Conservation (phyloP, 2,113 vertebrate species). For the Erythrocercus mccallii region DNA sequence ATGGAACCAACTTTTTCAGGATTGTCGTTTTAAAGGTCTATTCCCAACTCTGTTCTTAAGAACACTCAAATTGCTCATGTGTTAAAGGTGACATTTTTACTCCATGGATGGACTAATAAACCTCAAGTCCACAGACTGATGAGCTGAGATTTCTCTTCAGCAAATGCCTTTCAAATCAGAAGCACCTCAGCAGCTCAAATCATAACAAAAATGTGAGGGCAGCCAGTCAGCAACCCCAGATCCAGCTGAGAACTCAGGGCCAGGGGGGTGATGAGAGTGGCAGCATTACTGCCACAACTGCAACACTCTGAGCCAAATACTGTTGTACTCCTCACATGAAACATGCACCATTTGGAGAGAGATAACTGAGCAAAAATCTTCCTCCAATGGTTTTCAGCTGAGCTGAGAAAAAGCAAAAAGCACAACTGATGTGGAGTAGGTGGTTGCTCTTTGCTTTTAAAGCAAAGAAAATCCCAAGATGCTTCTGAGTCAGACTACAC, state of each 20-base stretch:
- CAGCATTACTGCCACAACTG: neutral
- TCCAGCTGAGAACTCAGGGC: neutral
- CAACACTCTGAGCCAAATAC: neutral
- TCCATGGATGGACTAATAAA: neutral
- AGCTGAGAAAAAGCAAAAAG: neutral
- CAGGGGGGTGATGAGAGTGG: neutral
- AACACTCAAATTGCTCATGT: rapidly evolving
- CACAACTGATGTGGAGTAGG: neutral
- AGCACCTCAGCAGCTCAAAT: neutral
- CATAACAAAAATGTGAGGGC: neutral
- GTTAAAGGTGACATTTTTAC: neutral
- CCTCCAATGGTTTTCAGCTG: neutral
- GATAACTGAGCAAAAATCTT: neutral
- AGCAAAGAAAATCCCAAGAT: neutral
- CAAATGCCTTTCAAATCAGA: neutral
- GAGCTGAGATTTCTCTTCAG: neutral
- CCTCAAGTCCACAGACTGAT: neutral
- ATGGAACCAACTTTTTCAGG: neutral
- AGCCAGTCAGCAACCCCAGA: neutral
- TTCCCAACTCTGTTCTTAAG: neutral
- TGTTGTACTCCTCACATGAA: neutral
- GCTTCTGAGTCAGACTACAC: neutral
- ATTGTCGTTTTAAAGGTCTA: neutral
- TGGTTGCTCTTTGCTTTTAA: neutral
- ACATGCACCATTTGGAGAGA: neutral